A percentile compares a stretch with the other conserved stretches of the same genome.
Conservation (phyloP, 2,888 invertebrate genomes). For the Alsophila aescularia region DNA sequence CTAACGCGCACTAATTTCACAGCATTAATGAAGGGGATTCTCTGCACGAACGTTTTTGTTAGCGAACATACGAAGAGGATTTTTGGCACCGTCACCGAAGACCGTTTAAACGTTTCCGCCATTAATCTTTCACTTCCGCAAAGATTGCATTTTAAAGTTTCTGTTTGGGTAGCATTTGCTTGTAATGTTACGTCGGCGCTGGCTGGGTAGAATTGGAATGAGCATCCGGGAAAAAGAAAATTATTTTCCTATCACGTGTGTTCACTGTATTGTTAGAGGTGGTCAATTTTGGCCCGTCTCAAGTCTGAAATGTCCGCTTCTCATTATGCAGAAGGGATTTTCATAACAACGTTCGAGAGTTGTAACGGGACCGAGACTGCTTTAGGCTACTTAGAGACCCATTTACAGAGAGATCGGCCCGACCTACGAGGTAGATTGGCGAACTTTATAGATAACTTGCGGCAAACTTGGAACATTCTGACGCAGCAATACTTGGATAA, state of each 20-base stretch:
- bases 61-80: conserved; percentile 60
- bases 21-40: conserved; percentile 73
- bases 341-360: conserved; percentile 66
- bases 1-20: conserved; percentile 74
- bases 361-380: conserved; percentile 61
- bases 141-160: conserved; percentile 80
- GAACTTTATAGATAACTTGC: conserved; percentile 80
- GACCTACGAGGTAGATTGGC: conserved; percentile 78
- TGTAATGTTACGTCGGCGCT: conserved; percentile 63
- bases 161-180: conserved; percentile 69
- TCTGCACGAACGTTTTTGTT: conserved; percentile 70
- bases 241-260: conserved; percentile 43
- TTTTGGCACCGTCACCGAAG: conserved; percentile 74
- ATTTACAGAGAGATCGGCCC: conserved; percentile 77
- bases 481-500: conserved; percentile 79
- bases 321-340: conserved; percentile 65
- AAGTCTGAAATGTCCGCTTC: conserved; percentile 48
- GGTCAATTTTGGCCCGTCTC: conserved; percentile 43
- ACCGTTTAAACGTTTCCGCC: conserved; percentile 69
- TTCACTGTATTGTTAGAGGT: conserved; percentile 30
- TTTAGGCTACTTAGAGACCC: conserved; percentile 77
- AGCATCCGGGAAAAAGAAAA: conserved; percentile 48
- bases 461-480: conserved; percentile 79
- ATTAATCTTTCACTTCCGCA: conserved; percentile 75
- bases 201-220: conserved; percentile 54